A percentile compares a stretch with the other conserved stretches of the same genome.
These are phyloP conservation scores for Liposcelis brunnea DNA, from an alignment of 2,888 invertebrate species.

Conservation along the genomic window DNA sequence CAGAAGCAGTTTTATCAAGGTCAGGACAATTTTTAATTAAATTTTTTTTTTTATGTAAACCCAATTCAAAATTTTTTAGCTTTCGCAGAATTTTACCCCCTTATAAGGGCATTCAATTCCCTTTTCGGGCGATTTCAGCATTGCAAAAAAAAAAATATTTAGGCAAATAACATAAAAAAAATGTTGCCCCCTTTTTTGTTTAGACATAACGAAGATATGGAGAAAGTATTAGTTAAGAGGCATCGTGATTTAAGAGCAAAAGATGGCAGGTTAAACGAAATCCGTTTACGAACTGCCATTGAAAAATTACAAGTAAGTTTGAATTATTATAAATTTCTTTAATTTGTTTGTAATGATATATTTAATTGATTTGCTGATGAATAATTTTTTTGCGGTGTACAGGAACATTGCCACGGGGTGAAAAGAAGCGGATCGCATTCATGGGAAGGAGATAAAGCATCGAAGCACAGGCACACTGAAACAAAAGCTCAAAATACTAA, in stretches of 20 bases:
- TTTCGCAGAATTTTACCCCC: too few species aligned
- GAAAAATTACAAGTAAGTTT: conserved; percentile 24
- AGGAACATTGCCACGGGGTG: conserved; percentile 32
- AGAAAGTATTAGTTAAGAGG: conserved; percentile 53
- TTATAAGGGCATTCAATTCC: too few species aligned
- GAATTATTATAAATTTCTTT: background rate
- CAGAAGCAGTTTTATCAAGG: conserved; percentile 39
- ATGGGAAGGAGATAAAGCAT: conserved; percentile 39
- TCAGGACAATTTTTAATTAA: conserved; percentile 17
- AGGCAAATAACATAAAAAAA: background rate
- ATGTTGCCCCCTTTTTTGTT: conserved; percentile 11
- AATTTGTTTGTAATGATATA: too few species aligned
- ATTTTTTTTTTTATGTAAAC: background rate
- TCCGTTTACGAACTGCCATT: conserved; percentile 27
- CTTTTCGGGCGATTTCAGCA: too few species aligned
- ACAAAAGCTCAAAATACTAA: conserved; percentile 13
- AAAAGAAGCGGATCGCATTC: conserved; percentile 45
- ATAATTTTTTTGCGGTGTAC: too few species aligned
- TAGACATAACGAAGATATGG: conserved; percentile 71
- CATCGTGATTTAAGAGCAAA: conserved; percentile 42
- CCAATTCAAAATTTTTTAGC: conserved; percentile 8
- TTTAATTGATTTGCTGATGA: background rate
- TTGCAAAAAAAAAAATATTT: background rate
- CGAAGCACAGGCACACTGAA: conserved; percentile 32
- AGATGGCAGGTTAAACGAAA: conserved; percentile 31